These are phyloP conservation scores for Odontamblyopus rebecca DNA, from an alignment of 2,797 vertebrate species.

Conservation along the genomic window DNA sequence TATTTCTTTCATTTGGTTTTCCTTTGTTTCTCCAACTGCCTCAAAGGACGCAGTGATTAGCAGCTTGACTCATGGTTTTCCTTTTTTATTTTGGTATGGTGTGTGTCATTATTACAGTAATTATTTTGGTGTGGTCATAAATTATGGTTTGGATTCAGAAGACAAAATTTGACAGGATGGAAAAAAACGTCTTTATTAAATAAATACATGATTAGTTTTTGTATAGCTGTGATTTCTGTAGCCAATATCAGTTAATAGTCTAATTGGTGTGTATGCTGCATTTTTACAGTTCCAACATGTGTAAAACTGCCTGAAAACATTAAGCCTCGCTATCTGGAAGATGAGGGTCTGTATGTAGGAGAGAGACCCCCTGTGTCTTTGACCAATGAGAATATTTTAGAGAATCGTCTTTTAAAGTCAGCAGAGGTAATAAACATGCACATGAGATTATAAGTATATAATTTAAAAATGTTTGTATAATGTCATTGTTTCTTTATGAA, in stretches of 20 bases:
- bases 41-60: not conserved
- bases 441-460: too few species aligned
- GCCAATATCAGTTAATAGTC: not conserved
- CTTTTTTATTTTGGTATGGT: not conserved
- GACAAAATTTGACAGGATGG: not conserved
- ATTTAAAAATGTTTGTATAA: not conserved
- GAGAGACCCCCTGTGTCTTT: conserved; percentile 81
- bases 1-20: not conserved
- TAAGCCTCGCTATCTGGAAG: conserved; percentile 90
- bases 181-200: not conserved
- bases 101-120: not conserved
- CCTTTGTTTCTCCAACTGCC: not conserved
- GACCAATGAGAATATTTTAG: conserved; percentile 88
- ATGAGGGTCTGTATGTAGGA: conserved; percentile 94
- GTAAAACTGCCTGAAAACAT: conserved; percentile 87
- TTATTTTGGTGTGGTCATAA: not conserved
- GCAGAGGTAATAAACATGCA: conserved; percentile 76
- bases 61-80: not conserved
- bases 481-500: conserved; percentile 7
- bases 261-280: not conserved
- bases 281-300: conserved; percentile 80
- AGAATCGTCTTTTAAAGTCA: conserved; percentile 89
- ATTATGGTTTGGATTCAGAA: not conserved
- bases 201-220: not conserved
- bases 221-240: not conserved